phyloP scores from a whole-genome alignment of 2,888 invertebrate genomes.

The Eristalinus sepulchralis region DNA sequence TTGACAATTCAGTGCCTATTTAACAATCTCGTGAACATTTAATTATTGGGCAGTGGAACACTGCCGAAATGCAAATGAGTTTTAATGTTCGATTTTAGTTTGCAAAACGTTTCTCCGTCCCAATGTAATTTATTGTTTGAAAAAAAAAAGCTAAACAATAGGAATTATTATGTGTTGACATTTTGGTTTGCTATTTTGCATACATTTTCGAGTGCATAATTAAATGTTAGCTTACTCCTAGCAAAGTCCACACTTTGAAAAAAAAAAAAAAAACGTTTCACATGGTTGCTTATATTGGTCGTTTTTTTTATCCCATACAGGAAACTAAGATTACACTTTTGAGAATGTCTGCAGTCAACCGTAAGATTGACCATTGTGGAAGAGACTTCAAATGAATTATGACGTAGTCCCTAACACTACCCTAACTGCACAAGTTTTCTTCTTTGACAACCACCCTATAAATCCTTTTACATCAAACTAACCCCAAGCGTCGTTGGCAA shows the following conservation, averaged over 20 bases:
- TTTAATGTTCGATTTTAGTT: constrained; percentile 22
- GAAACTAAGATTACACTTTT: background rate
- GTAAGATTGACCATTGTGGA: background rate
- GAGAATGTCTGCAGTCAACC: background rate
- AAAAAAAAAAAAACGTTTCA: background rate
- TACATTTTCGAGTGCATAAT: background rate
- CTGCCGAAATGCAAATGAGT: background rate
- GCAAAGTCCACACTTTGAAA: background rate
- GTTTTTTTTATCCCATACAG: background rate
- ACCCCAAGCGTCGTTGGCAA: constrained; percentile 46
- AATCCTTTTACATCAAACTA: constrained; percentile 37
- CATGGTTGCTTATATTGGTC: background rate
- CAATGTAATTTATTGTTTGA: background rate
- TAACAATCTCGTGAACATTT: constrained; percentile 25
- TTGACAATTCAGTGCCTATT: background rate
- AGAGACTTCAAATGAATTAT: background rate
- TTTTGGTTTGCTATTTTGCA: background rate
- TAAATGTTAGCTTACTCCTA: background rate
- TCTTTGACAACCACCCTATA: constrained; percentile 4
- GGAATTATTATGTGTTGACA: background rate
- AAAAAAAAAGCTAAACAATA: no score
- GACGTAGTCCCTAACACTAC: background rate
- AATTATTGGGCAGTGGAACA: background rate
- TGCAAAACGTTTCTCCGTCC: background rate
- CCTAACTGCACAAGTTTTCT: background rate